A percentile compares a stretch with the other conserved stretches of the same genome.
phyloP scores from a whole-genome alignment of 2,888 invertebrate genomes.

The Tetranychus truncatus region DNA sequence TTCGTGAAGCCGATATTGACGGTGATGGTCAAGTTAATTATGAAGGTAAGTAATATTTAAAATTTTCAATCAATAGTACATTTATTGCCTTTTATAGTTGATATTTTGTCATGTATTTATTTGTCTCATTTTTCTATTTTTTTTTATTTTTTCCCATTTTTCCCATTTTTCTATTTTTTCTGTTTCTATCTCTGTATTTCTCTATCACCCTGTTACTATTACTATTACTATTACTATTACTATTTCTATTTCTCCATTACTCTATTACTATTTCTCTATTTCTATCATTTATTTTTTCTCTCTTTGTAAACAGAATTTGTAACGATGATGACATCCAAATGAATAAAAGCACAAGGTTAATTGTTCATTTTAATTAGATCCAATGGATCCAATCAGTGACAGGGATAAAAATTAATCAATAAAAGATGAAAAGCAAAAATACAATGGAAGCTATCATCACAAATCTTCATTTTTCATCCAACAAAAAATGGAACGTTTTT shows the following conservation, averaged over 20 bases:
- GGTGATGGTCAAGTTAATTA: conserved; percentile 77
- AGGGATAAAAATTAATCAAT: not conserved
- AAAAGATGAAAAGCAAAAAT: not conserved
- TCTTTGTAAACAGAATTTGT: conserved; percentile 26
- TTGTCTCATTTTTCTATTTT: not conserved
- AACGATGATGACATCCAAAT: conserved; percentile 29
- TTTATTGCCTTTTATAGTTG: not conserved
- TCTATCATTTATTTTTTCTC: conserved; percentile 2
- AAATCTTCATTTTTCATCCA: not conserved
- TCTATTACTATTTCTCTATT: no score
- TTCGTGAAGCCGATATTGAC: conserved; percentile 66
- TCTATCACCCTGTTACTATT: not conserved
- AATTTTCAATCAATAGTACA: not conserved
- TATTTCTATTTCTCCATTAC: not conserved
- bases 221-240: no score
- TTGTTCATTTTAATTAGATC: no score
- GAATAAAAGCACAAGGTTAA: conserved; percentile 16
- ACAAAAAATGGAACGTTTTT: no score
- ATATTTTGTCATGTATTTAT: not conserved
- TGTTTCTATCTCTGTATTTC: not conserved
- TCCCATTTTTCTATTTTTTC: not conserved
- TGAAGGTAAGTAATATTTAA: conserved; percentile 35
- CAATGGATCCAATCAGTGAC: no score
- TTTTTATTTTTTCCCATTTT: not conserved
- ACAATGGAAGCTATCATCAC: not conserved